Evolutionary conservation across 1,140 invertebrate species (phyloP).

Genomic region (Carposina sasakii): DNA sequence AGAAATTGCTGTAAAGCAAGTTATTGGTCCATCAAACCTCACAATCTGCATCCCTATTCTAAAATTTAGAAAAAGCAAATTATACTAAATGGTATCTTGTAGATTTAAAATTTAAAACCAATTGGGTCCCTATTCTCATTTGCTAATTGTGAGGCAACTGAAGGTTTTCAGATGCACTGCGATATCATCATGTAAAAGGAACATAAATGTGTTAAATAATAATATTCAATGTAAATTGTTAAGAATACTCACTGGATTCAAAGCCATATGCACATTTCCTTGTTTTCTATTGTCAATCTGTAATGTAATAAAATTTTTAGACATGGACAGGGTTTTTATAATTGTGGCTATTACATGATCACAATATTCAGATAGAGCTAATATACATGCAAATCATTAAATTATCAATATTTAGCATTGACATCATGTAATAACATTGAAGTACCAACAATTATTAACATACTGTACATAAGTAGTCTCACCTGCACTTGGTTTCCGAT

Average conservation of each 20-base stretch:
- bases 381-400: conserved; percentile 69
- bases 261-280: no score
- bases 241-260: no score
- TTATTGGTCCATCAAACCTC: conserved; percentile 48
- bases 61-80: conserved; percentile 34
- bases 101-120: no score
- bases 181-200: conserved; percentile 47
- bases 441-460: no score
- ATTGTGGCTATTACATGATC: no score
- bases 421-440: conserved; percentile 59
- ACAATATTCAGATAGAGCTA: conserved; percentile 62
- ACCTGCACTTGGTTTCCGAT: conserved; percentile 72
- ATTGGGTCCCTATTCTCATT: conserved; percentile 41
- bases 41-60: conserved; percentile 51
- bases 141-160: conserved; percentile 45
- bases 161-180: conserved; percentile 65
- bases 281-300: no score
- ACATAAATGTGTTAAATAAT: no score
- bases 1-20: conserved; percentile 32
- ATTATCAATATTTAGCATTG: conserved; percentile 67
- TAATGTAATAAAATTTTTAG: no score
- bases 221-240: no score
- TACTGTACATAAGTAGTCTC: no score
- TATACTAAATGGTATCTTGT: no score
- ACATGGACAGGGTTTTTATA: no score